Percentiles rank a stretch among this genome's conserved stretches.
Conservation (phyloP, 2,113 vertebrate genomes). For the Notothenia coriiceps region DNA sequence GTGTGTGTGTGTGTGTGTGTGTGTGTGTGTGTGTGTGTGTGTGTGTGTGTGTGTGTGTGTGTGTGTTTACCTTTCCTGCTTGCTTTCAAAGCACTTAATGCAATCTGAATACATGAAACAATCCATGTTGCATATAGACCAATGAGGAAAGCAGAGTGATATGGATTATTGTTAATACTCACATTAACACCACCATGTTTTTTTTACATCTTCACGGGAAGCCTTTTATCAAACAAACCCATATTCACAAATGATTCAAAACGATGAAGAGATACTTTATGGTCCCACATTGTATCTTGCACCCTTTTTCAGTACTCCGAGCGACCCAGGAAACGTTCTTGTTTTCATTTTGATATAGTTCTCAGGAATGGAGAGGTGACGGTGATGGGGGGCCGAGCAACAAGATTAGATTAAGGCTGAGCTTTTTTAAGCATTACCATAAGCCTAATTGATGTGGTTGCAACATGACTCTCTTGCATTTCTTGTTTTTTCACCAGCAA, state of each 20-base stretch:
- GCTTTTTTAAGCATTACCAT: not conserved
- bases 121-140: not conserved
- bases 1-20: no score
- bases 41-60: no score
- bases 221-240: not conserved
- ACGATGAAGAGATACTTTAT: no score
- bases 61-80: constrained; percentile 58
- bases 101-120: constrained; percentile 2
- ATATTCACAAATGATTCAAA: not conserved
- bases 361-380: constrained; percentile 7
- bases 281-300: not conserved
- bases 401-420: constrained; percentile 36
- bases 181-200: not conserved
- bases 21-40: no score
- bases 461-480: not conserved
- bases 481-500: no score
- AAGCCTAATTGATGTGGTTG: not conserved
- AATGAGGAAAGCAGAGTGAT: not conserved
- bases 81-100: constrained; percentile 61
- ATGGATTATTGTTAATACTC: not conserved
- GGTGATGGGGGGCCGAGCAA: not conserved
- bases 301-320: not conserved
- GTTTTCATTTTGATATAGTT: constrained; percentile 66
- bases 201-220: no score
- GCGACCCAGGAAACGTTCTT: constrained; percentile 39